Conservation (phyloP, 2,888 invertebrate genomes). For the Thymelicus acteon region DNA sequence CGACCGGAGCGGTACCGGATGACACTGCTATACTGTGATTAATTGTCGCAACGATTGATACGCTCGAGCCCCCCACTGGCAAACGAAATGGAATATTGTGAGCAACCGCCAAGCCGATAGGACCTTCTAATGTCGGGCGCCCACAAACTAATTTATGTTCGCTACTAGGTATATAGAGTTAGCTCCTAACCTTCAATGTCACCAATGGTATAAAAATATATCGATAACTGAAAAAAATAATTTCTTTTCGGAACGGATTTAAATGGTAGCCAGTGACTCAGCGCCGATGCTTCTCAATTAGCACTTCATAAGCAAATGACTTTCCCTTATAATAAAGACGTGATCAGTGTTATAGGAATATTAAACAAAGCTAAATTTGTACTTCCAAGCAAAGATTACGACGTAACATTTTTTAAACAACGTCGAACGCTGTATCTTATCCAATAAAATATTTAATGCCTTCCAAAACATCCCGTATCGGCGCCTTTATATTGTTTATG, state of each 20-base stretch:
- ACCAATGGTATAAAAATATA: neutral
- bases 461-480: constrained; percentile 62
- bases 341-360: constrained; percentile 41
- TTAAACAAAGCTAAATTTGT: constrained; percentile 61
- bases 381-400: constrained; percentile 58
- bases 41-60: constrained; percentile 81
- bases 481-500: constrained; percentile 75
- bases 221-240: neutral
- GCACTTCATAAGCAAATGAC: neutral
- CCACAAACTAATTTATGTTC: constrained; percentile 72
- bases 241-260: neutral
- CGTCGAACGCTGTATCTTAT: constrained; percentile 48
- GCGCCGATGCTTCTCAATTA: constrained; percentile 18
- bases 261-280: neutral
- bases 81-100: constrained; percentile 81
- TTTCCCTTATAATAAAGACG: constrained; percentile 27
- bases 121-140: constrained; percentile 75
- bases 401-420: constrained; percentile 61
- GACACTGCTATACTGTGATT: constrained; percentile 83
- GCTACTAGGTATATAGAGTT: constrained; percentile 50
- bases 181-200: constrained; percentile 35
- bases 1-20: constrained; percentile 66
- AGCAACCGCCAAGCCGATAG: constrained; percentile 60
- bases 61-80: constrained; percentile 79
- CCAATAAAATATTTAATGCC: constrained; percentile 62